A percentile compares a stretch with the other conserved stretches of the same genome.
Conservation (phyloP, 2,113 vertebrate species). For the Okapia johnstoni region DNA sequence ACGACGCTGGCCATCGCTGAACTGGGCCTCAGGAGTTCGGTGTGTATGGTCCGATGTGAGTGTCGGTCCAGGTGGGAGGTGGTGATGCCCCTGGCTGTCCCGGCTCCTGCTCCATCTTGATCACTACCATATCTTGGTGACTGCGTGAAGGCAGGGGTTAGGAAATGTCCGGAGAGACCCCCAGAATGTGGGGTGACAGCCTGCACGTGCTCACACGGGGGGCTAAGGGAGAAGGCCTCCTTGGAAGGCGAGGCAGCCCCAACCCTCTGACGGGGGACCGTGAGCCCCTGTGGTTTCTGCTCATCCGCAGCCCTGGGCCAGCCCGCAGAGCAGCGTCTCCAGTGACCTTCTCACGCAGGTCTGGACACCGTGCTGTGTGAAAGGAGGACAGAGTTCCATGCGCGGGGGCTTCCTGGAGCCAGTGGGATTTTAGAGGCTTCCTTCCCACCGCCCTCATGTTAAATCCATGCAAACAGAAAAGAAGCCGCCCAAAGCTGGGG, state of each 20-base stretch:
- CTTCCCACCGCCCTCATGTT: accelerated
- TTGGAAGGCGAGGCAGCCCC: not conserved
- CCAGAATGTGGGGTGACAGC: accelerated
- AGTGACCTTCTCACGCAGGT: not conserved
- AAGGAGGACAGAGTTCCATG: not conserved
- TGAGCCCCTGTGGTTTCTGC: accelerated
- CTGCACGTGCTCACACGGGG: accelerated
- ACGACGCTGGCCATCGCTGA: accelerated
- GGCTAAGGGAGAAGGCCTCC: no score
- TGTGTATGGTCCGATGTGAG: accelerated
- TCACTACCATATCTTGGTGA: accelerated
- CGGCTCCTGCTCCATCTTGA: not conserved
- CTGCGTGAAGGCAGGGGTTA: not conserved
- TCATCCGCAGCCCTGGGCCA: not conserved
- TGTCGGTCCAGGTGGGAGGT: accelerated
- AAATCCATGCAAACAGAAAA: not conserved
- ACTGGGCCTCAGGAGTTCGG: accelerated
- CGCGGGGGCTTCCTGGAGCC: not conserved
- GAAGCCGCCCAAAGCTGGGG: not conserved
- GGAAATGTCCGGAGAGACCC: not conserved
- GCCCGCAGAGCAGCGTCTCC: accelerated
- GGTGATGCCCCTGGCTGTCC: not conserved
- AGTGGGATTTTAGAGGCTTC: not conserved
- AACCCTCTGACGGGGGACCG: accelerated
- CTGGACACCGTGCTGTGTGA: accelerated